Conservation (phyloP, 2,888 invertebrate genomes). For the Melanotus villosus region DNA sequence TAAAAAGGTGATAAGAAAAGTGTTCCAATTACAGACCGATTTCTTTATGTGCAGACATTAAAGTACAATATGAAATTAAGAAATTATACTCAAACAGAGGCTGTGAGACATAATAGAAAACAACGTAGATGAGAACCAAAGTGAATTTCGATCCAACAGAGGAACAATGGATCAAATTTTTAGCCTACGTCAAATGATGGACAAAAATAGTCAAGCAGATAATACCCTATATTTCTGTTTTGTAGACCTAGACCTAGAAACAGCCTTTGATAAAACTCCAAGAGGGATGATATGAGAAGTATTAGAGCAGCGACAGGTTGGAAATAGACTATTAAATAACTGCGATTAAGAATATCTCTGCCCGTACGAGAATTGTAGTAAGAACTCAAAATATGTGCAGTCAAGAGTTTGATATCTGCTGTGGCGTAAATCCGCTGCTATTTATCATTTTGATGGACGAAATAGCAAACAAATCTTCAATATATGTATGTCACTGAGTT, state of each 20-base stretch:
- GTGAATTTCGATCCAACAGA: constrained; percentile 25
- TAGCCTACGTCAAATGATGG: constrained; percentile 12
- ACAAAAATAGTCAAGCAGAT: constrained; percentile 22
- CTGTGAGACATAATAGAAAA: neutral
- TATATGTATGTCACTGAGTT: no score
- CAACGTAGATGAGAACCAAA: constrained; percentile 5
- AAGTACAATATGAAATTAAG: no score
- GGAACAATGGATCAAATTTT: constrained; percentile 25
- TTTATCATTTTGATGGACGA: constrained; percentile 26
- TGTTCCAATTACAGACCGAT: neutral
- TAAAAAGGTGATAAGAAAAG: neutral
- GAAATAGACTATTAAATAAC: constrained; percentile 21
- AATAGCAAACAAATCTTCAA: constrained; percentile 2
- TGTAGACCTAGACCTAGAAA: constrained; percentile 13
- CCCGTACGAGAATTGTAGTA: neutral
- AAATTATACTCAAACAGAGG: neutral
- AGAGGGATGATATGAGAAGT: constrained; percentile 25
- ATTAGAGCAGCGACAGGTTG: constrained; percentile 23
- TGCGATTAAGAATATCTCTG: constrained; percentile 9
- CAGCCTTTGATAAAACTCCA: constrained; percentile 10
- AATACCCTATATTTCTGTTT: constrained; percentile 10
- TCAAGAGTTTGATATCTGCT: constrained; percentile 11
- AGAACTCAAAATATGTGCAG: constrained; percentile 18
- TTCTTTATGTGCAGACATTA: constrained; percentile 1
- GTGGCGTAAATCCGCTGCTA: constrained; percentile 28